Base-by-base conservation (phyloP, 1,140 invertebrate genomes). In the Lethrus apterus region DNA sequence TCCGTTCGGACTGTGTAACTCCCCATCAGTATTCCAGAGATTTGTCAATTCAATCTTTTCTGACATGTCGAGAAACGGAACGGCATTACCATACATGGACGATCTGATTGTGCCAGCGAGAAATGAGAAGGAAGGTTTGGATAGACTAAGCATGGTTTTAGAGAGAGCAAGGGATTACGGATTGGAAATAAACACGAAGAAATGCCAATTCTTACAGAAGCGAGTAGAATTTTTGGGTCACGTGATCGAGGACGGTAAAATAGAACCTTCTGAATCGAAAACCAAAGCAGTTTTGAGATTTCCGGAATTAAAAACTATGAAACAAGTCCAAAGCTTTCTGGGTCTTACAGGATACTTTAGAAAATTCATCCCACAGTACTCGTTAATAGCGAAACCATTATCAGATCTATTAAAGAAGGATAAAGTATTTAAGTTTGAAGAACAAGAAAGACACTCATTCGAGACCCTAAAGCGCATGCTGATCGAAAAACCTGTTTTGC, bases 241-340 rank as follows among this genome's bases (percentile, higher is more conserved):
- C 13, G 14, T 46, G 13, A 36, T 29, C 20, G 19, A 36, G 13
- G 9, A 36, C 13, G 33, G 23, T 23, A 35, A 36, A 36, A 15
- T 36, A 30, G 13, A 26, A 4, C 21, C 14, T n/a, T 60, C 53
- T 29, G 46, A 45, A 15, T 11, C 19, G 10, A 67, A 65, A 36
- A 48, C 60, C 5, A 21, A 58, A 44, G 65, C 65, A 15, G 44
- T 69, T 5, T 51, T 41, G 30, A 44, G 54, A 11, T 48, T 62
- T 23, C 60, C 60, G 4, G 23, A 43, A 20, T 67, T 65, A 3
- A 20, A 44, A 7, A 62, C 59, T 31, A 44, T 45, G 2, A 59
- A 57, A 14, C 13, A 41, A 31, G 30, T 60, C 4, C 54, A 66
- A 26, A 48, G 38, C 10, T 65, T 59, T 42, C 26, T 54, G 4